Percentiles rank a stretch among this genome's conserved stretches.
These are phyloP conservation scores for Mus spretus DNA, from an alignment of 2,797 vertebrate species.

Conservation along the genomic window DNA sequence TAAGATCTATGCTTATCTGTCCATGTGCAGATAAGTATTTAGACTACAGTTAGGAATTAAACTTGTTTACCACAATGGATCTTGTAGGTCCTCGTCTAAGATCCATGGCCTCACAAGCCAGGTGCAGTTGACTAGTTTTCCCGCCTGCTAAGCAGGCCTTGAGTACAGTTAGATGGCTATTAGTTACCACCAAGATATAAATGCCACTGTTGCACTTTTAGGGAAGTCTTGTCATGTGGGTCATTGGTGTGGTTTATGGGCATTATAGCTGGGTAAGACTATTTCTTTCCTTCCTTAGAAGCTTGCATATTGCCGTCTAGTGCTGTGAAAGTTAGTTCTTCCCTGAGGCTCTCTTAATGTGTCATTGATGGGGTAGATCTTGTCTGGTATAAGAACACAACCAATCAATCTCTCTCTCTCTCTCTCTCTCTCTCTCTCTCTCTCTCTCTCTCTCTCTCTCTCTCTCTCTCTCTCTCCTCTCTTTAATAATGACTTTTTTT, in stretches of 20 bases:
- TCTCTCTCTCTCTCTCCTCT: not conserved
- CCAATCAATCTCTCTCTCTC: not conserved
- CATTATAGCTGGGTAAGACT: not conserved
- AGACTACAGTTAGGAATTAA: not conserved
- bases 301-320: not conserved
- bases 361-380: not conserved
- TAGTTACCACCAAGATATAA: not conserved
- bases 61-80: not conserved
- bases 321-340: not conserved
- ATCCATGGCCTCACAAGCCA: not conserved
- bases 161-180: not conserved
- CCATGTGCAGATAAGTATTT: not conserved
- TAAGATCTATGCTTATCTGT: not conserved
- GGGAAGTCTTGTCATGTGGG: not conserved
- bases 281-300: not conserved
- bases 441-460: too few relatives aligned
- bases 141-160: not conserved
- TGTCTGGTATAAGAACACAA: not conserved
- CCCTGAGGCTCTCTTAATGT: not conserved
- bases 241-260: not conserved
- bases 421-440: too few relatives aligned
- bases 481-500: slow-evolving; percentile 50
- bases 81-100: not conserved
- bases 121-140: not conserved
- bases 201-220: not conserved